Evolutionary conservation across 2,888 invertebrate genomes (phyloP), one percentile per base, ranked within the genome.

Genomic region (Protodeltote pygarga): DNA sequence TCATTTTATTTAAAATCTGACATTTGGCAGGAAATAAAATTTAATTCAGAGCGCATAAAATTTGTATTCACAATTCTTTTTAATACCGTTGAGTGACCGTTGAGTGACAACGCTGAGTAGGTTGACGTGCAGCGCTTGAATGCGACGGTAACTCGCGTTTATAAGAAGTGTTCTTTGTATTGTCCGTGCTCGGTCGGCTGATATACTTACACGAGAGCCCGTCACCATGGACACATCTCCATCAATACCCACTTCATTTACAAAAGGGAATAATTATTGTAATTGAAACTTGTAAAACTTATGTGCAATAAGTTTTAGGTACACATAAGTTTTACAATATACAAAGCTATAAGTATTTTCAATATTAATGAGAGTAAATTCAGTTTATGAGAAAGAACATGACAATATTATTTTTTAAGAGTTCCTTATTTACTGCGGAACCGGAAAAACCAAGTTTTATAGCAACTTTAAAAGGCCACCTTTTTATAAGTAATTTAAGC

Each of bases 11-110:
- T 46, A 52, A 66, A 69, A 73, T 64, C 58, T 73, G 81, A 79
- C 79, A 78, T 78, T 82, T 82, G 81, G 75, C 76, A 81, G 72
- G 78, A 76, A 75, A 67, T 80, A 73, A 83, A 80, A 73, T 79
- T 65, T 61, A 59, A 77, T 74, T 79, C 79, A 81, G 76, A 76
- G 58, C 60, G 50, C 62, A 61, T 68, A 70, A 73, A 71, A 65
- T 74, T 65, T 44, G 71, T 73, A 79, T 79, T 76, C 65, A 70
- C 67, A 71, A 40, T 78, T 77, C 73, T 79, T 73, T 71, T 59
- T 60, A 78, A 79, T 82, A 83, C 84, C 79, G 79, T 86, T 77
- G 78, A 79, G 67, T 89, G 89, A 88, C 87, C 87, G 83, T 85
- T 88, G 89, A 89, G 81, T 89, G 90, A 88, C 89, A 82, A 67